These are phyloP conservation scores for Vannuccia rotundouncinata DNA, from an alignment of 2,888 invertebrate genomes.

Conservation along the genomic window DNA sequence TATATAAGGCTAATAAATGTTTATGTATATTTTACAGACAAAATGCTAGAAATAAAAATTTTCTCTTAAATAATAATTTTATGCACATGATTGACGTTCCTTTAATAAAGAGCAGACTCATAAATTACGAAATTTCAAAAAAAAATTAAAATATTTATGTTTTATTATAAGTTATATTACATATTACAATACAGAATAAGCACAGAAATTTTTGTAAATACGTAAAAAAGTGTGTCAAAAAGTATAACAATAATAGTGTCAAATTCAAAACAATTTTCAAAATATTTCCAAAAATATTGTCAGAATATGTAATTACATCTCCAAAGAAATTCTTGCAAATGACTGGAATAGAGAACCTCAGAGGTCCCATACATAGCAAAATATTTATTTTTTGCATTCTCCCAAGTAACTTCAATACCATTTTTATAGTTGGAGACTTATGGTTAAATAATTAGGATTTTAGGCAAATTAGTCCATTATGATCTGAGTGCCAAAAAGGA, in stretches of 20 bases:
- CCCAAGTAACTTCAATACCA: background rate
- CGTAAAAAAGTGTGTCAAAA: too few relatives aligned
- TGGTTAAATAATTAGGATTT: background rate
- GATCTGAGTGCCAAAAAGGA: background rate
- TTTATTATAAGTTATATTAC: too few relatives aligned
- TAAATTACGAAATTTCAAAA: too few relatives aligned
- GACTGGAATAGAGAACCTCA: background rate
- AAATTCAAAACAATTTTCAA: background rate
- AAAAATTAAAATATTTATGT: too few relatives aligned
- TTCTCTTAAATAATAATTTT: too few relatives aligned
- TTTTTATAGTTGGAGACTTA: background rate
- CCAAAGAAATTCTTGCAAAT: constrained; percentile 13
- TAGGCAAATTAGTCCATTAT: background rate
- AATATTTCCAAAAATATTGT: background rate
- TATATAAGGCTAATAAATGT: too few relatives aligned
- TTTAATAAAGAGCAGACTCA: too few relatives aligned
- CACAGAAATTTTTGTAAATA: too few relatives aligned
- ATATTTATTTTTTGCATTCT: background rate
- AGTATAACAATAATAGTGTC: constrained; percentile 3
- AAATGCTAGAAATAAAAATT: too few relatives aligned
- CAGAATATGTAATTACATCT: background rate
- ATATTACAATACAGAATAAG: too few relatives aligned
- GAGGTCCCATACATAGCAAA: background rate
- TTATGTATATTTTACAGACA: too few relatives aligned
- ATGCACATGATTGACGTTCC: too few relatives aligned